Base-by-base conservation (phyloP, 1,140 invertebrate genomes). In the Oryzaephilus surinamensis region DNA sequence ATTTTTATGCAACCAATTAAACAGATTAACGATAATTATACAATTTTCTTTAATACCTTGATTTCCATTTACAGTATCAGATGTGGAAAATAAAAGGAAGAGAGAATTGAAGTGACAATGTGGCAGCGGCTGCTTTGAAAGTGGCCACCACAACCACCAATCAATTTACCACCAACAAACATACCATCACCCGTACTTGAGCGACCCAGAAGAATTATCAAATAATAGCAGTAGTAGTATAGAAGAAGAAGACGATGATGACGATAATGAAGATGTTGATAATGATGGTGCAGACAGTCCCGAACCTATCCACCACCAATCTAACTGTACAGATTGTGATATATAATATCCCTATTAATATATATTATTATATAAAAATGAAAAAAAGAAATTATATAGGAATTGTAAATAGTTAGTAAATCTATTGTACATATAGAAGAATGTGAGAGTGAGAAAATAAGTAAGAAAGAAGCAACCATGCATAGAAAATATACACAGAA, bases 101-200 rank as follows among this genome's bases (percentile, higher is more conserved):
- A 59, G 57, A 53, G 59, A 61, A 41, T 50, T 60, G 31, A 61
- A 61, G 59, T 61, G 59, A 61, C 59, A 56, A 49, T 57, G 52
- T 46, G 52, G 46, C 36, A 44, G 44, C 26, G 59, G 48, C 51
- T 29, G 43, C 39, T 27, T 30, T 21, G 32, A 24, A 18, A 42
- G 41, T 36, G 43, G 47, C 27, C 47, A 30, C 6, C 40, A 37
- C 43, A 36, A 38, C 37, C 30, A 35, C 35, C 42, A 24, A 27
- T 45, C 43, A 40, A 41, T 38, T 32, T 45, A 37, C 41, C 38
- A 23, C 44, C 37, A 32, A 30, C 38, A 41, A 35, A 40, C 27
- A 41, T 47, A 46, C 41, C 32, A 44, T 42, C 48, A 45, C 49
- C 42, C 42, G 33, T 44, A 29, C 18, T 44, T 30, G 28, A 32